Evolutionary conservation across 2,888 invertebrate species (phyloP), one percentile per base, ranked within the genome.

Genomic region (Latrodectus elegans): DNA sequence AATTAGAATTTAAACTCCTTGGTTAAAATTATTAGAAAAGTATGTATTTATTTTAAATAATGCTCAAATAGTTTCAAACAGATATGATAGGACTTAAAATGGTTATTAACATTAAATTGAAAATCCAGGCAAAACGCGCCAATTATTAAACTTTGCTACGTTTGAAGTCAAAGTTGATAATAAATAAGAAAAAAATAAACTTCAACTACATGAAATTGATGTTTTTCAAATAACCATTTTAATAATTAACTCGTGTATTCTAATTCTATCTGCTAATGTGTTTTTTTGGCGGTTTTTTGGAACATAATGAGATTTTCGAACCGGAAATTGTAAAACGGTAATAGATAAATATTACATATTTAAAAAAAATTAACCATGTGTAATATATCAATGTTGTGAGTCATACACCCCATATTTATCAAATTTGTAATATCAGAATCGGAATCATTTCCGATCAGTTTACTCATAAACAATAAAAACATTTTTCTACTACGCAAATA

Each of bases 401-500:
- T 67, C 17, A 10, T n/a, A 67, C 6, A 22, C 14, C 60, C 22
- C 8, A 67, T 67, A 17, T 67, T 67, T n/a, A 17, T n/a, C 67
- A n/a, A 67, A 17, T 67, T n/a, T 67, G n/a, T 67, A 17, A 17
- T n/a, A 10, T 67, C 14, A 67, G 67, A 75, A 82, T 75, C 75
- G 60, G 68, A 82, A 70, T 75, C 55, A 17, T 74, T 75, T 73
- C 22, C 22, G 17, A 52, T 22, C 73, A 12, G 80, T 67, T 53
- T 49, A 38, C 51, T 55, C 49, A 55, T 82, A 53, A 26, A 55
- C 22, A 73, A 64, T 81, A 22, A 14, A 14, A 53, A 49, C 52
- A 81, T 81, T 82, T 75, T 82, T 55, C 15, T 49, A 70, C 26
- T 70, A 51, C 80, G 80, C 51, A 72, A 60, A 12, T 49, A 60